Evolutionary conservation across 2,888 invertebrate species (phyloP).

Genomic region (Temnothorax rugatulus): DNA sequence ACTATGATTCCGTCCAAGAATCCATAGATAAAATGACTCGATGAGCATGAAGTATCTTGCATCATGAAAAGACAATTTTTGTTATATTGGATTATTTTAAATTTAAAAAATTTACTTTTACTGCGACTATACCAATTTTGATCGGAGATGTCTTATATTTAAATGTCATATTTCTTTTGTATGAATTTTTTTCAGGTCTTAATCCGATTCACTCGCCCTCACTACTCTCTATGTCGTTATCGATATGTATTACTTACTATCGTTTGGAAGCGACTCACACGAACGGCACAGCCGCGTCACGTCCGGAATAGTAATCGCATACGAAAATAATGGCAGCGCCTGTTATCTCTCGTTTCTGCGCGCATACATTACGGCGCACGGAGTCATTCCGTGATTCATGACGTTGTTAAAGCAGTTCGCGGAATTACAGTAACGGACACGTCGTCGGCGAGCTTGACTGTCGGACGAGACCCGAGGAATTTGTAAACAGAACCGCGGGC

Average conservation of each 20-base stretch:
- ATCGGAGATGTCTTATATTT: neutral
- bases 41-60: neutral
- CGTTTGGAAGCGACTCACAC: constrained; percentile 32
- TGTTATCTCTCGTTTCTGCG: constrained; percentile 57
- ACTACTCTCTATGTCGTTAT: neutral
- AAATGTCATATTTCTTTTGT: neutral
- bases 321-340: constrained; percentile 56
- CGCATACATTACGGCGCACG: constrained; percentile 53
- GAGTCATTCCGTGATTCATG: constrained; percentile 60
- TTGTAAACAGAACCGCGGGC: constrained; percentile 35
- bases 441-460: constrained; percentile 31
- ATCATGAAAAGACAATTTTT: neutral
- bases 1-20: neutral
- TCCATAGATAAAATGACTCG: neutral
- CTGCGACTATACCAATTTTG: neutral
- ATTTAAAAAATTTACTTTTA: neutral
- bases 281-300: constrained; percentile 39
- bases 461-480: constrained; percentile 37
- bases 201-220: neutral
- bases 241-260: constrained; percentile 42
- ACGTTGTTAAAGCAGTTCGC: constrained; percentile 58
- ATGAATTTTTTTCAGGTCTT: neutral
- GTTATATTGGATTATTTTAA: neutral
- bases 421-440: constrained; percentile 54
- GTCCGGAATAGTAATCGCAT: constrained; percentile 51